Evolutionary conservation across 2,113 vertebrate species (phyloP), one percentile per base, ranked within the genome.

Genomic region (Trogon melanurus): DNA sequence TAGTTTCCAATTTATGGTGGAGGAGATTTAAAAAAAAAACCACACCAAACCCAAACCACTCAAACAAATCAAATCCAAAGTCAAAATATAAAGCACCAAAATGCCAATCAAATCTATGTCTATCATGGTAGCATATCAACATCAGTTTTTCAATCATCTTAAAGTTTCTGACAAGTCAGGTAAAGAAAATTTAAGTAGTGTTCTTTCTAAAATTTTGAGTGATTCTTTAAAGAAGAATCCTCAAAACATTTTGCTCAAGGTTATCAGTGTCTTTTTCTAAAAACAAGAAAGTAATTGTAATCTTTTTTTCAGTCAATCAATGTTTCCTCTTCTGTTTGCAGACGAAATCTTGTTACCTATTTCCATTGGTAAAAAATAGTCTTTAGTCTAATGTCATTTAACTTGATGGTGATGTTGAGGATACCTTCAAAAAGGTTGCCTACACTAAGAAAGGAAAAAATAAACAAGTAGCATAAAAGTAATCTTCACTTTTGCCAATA

Each of bases 31-130:
- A 9, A 69, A 16, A 5, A 19, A 51, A 57, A 29, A n/a, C n/a
- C 27, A 3, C 2, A 1, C 2, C 3, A 36, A 61, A 9, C 11
- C 3, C 26, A 18, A 30, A 69, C n/a, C 41, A 41, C 41, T 41
- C 9, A 72, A 36, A 47, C 15, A 47, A 83, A 79, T 6, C 2
- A n/a, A 75, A 78, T 56, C 1, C 1, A 27, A 70, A 84, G 5
- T 9, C 16, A 45, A 72, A 80, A 47, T 18, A 36, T 45, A 83
- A 41, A 2, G 7, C 44, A 53, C 9, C 65, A 34, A 87, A 51
- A 5, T 6, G 3, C 11, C 17, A 61, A 5, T 67, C 1, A 51
- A 90, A 88, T 38, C 17, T 30, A 3, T 36, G 2, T 51, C 12
- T 53, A 16, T 65, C 13, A 38, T 57, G n/a, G 36, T 14, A 69